phyloP scores from a whole-genome alignment of 2,888 invertebrate genomes.

The Electrophaes corylata region DNA sequence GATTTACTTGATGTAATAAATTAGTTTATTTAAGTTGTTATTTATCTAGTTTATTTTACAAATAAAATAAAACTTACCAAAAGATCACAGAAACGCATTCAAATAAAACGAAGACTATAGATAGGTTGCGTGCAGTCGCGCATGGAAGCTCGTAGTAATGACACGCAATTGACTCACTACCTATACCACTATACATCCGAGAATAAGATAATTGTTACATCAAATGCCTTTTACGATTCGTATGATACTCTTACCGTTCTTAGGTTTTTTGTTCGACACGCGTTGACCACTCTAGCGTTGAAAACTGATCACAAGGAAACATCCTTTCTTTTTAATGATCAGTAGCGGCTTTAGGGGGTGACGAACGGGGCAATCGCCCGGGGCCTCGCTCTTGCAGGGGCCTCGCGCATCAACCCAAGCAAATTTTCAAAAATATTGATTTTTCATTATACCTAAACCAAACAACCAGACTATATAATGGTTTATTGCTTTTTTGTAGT shows the following conservation, averaged over 20 bases:
- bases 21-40: no score
- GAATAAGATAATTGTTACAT: conserved; percentile 50
- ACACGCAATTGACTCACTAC: conserved; percentile 40
- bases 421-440: no score
- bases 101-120: conserved; percentile 24
- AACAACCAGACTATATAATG: no score
- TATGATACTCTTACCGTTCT: conserved; percentile 39
- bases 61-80: no score
- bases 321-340: no score
- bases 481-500: conserved; percentile 9
- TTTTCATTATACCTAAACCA: no score
- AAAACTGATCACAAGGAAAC: conserved; percentile 29
- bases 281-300: conserved; percentile 18
- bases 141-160: conserved; percentile 46
- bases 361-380: no score
- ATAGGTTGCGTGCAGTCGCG: conserved; percentile 44
- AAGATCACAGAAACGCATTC: conserved; percentile 31
- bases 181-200: conserved; percentile 42
- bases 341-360: no score
- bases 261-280: conserved; percentile 27
- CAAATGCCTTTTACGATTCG: conserved; percentile 41
- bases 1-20: no score
- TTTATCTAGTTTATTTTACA: no score
- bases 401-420: no score
- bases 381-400: no score